Conservation (phyloP, 2,888 invertebrate species). For the Cactoblastis cactorum region DNA sequence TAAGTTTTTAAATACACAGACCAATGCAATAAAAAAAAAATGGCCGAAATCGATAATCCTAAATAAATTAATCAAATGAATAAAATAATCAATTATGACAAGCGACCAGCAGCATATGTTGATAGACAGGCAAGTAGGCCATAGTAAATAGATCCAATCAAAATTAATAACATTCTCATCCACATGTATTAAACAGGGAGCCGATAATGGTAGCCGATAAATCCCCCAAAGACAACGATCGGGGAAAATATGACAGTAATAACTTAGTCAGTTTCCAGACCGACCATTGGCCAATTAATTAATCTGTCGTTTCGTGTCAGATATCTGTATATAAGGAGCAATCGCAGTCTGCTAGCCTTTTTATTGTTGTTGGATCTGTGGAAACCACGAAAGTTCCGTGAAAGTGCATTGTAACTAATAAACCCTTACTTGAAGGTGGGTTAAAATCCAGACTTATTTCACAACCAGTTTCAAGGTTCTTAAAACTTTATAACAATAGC, state of each 20-base stretch:
- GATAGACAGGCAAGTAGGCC: conserved; percentile 16
- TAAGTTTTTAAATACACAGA: too few species aligned
- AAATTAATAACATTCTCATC: conserved; percentile 22
- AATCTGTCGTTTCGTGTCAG: conserved; percentile 50
- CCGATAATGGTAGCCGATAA: conserved; percentile 35
- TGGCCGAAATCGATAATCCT: too few species aligned
- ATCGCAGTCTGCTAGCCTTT: conserved; percentile 32
- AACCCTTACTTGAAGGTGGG: too few species aligned
- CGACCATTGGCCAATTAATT: conserved; percentile 58
- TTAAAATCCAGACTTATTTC: too few species aligned
- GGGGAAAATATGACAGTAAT: conserved; percentile 59
- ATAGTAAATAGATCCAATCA: conserved; percentile 20
- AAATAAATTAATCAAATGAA: too few species aligned
- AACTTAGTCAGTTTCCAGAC: conserved; percentile 55
- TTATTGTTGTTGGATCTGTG: background rate
- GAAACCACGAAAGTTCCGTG: background rate
- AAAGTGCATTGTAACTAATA: background rate
- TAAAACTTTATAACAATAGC: too few species aligned
- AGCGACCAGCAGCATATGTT: background rate
- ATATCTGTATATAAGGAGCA: conserved; percentile 59
- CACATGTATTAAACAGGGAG: conserved; percentile 26
- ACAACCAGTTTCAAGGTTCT: too few species aligned
- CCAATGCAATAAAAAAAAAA: too few species aligned
- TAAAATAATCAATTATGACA: too few species aligned
- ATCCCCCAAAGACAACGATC: conserved; percentile 44